Evolutionary conservation across 2,888 invertebrate genomes (phyloP), one percentile per base, ranked within the genome.

Genomic region (Melinaea marsaeus): DNA sequence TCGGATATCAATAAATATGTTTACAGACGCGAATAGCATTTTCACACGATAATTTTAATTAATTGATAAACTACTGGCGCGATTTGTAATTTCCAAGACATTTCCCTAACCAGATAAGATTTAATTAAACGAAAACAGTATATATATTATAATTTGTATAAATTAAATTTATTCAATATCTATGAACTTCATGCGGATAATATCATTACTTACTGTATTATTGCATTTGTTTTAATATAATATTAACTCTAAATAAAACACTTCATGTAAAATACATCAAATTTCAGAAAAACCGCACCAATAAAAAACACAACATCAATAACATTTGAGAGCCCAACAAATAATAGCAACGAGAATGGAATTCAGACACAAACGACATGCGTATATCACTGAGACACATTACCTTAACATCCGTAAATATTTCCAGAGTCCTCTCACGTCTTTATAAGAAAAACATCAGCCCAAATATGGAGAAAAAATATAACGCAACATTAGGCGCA

Each of bases 271-370:
- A 42, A 35, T 11, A 13, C 35, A 46, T 33, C 35, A 46, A 33
- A 48, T 48, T n/a, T 47, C n/a, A 46, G 46, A 22, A 66, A n/a
- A 57, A 11, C 35, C 33, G 11, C 51, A 22, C n/a, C 37, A 45
- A 45, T 51, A 63, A 68, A 62, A 66, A 67, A 33, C 33, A 56
- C 62, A 42, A 67, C 75, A 75, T 76, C 78, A 78, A 79, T 81
- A 79, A 60, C 56, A 64, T 60, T 57, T 60, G 55, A 57, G 65
- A 68, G 68, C 72, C 71, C 22, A 71, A 66, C 74, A 72, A 76
- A 80, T 79, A 22, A 22, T 22, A 22, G 22, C 22, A 22, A 22
- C 22, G 22, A 22, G 22, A 22, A 22, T 22, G 22, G 22, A 22
- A 22, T 22, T 22, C 22, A 22, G 22, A 22, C 22, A 22, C 22